Percentiles rank a stretch among this genome's conserved stretches.
Conservation (phyloP, 2,888 invertebrate genomes). For the Brachyopa scutellaris region DNA sequence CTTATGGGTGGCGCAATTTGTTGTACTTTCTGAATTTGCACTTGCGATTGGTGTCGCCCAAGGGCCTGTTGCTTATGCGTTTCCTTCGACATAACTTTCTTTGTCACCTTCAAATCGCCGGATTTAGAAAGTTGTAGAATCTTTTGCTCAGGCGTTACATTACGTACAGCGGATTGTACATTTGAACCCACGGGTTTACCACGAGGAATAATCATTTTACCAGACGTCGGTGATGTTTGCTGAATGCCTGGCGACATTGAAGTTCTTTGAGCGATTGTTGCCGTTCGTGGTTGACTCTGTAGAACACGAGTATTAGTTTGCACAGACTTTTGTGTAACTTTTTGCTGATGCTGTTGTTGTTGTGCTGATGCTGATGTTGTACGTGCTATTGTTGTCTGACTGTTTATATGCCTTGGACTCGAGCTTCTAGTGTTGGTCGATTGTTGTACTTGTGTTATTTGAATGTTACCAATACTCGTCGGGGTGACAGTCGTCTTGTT, state of each 20-base stretch:
- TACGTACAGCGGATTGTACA: slow-evolving; percentile 72
- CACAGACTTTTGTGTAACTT: slow-evolving; percentile 36
- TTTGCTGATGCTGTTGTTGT: slow-evolving; percentile 30
- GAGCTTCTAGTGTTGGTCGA: slow-evolving; percentile 65
- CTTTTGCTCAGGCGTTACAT: slow-evolving; percentile 81
- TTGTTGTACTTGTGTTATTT: slow-evolving; percentile 70
- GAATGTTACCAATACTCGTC: slow-evolving; percentile 71
- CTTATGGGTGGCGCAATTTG: slow-evolving; percentile 84
- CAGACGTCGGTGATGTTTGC: slow-evolving; percentile 75
- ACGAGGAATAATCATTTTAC: slow-evolving; percentile 78
- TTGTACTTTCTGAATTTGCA: slow-evolving; percentile 81
- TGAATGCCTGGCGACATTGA: slow-evolving; percentile 56
- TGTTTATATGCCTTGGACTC: slow-evolving; percentile 59
- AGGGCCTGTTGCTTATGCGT: slow-evolving; percentile 75
- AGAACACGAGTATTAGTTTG: slow-evolving; percentile 70
- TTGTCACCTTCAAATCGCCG: slow-evolving; percentile 82
- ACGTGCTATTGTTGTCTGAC: slow-evolving; percentile 69
- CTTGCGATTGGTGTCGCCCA: slow-evolving; percentile 74
- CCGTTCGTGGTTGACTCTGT: slow-evolving; percentile 74
- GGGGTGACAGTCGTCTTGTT: slow-evolving; percentile 45
- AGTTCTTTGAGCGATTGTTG: slow-evolving; percentile 65
- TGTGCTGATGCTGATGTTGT: slow-evolving; percentile 27
- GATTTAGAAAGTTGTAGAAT: slow-evolving; percentile 83
- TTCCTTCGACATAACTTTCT: slow-evolving; percentile 81
- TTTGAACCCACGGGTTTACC: slow-evolving; percentile 43